phyloP scores from a whole-genome alignment of 2,113 vertebrate genomes.

The Laticauda colubrina region DNA sequence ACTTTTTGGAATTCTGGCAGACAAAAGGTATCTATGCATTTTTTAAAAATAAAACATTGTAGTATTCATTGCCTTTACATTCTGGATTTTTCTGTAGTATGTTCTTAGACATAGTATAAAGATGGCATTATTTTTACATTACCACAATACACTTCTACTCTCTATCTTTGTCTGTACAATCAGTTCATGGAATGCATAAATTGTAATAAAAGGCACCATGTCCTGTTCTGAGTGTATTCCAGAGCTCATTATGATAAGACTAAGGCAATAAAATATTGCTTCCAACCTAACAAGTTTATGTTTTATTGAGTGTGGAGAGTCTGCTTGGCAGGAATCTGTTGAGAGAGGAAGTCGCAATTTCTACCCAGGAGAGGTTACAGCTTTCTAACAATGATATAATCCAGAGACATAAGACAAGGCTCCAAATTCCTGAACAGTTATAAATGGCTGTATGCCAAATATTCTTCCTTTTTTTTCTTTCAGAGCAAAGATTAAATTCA shows the following conservation, averaged over 20 bases:
- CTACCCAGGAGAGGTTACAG: slow-evolving; percentile 14
- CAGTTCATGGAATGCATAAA: neutral
- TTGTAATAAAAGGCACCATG: neutral
- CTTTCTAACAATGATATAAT: slow-evolving; percentile 29
- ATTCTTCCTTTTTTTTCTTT: neutral
- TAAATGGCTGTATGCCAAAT: slow-evolving; percentile 11
- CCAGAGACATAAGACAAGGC: slow-evolving; percentile 23
- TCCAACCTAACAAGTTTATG: neutral
- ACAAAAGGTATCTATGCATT: neutral
- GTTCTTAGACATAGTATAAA: neutral
- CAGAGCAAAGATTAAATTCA: slow-evolving; percentile 13
- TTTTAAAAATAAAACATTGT: neutral
- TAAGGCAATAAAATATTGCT: neutral
- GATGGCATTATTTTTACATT: neutral
- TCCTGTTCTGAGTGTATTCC: neutral
- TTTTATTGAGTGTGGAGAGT: slow-evolving; percentile 12
- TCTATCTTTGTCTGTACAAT: neutral
- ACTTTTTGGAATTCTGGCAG: neutral
- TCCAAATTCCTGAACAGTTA: slow-evolving; percentile 21
- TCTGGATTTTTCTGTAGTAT: neutral
- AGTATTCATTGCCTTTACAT: neutral
- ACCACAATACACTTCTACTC: neutral
- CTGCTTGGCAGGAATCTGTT: slow-evolving; percentile 16
- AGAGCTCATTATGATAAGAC: neutral
- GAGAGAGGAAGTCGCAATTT: slow-evolving; percentile 18